Percentiles rank a stretch among this genome's conserved stretches.
These are phyloP conservation scores for Suillia variegata DNA, from an alignment of 2,888 invertebrate species.

Conservation along the genomic window DNA sequence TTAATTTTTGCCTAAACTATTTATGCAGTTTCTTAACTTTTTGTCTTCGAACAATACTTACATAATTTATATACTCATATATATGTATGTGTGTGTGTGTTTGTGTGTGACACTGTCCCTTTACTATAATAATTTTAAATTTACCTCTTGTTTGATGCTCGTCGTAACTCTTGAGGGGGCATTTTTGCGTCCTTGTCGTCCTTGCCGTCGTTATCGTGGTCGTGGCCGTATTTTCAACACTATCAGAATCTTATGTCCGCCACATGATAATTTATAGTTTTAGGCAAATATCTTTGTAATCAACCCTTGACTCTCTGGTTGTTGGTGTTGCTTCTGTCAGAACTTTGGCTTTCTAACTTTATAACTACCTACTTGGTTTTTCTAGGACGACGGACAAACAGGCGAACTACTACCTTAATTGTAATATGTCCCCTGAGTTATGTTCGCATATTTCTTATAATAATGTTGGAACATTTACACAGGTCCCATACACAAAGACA, in stretches of 20 bases:
- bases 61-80: constrained; percentile 40
- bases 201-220: not conserved
- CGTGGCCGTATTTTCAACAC: not conserved
- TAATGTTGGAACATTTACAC: not conserved
- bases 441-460: not conserved
- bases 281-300: constrained; percentile 3
- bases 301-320: constrained; percentile 4
- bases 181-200: constrained; percentile 6
- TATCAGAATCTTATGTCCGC: constrained; percentile 14
- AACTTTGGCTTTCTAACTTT: not conserved
- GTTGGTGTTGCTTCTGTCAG: not conserved
- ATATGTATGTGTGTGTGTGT: too few relatives aligned
- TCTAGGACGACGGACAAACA: too few relatives aligned
- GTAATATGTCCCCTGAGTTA: constrained; percentile 1
- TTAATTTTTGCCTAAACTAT: constrained; percentile 9
- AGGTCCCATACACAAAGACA: too few relatives aligned
- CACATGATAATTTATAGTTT: constrained; percentile 22
- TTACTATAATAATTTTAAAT: constrained; percentile 48
- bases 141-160: constrained; percentile 28
- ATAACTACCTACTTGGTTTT: too few relatives aligned
- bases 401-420: not conserved
- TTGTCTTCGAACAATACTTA: not conserved
- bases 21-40: constrained; percentile 26
- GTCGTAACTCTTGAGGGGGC: constrained; percentile 22
- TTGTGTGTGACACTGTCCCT: constrained; percentile 44